Conservation (phyloP, 2,888 invertebrate genomes). For the Drosophila mimetica region DNA sequence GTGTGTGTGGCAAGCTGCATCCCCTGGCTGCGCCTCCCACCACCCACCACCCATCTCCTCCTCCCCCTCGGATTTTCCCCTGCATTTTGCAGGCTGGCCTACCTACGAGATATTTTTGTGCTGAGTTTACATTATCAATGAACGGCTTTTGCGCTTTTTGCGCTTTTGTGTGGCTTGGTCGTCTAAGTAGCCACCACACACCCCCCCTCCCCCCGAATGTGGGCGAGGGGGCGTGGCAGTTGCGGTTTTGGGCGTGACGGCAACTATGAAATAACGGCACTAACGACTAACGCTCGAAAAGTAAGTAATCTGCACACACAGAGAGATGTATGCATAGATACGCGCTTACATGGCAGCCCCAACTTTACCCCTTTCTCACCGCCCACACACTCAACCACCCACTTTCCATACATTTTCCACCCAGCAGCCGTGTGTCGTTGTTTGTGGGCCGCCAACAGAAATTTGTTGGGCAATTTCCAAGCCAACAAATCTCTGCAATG, state of each 20-base stretch:
- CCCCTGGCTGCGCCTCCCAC: not conserved
- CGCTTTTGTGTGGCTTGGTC: slow-evolving; percentile 67
- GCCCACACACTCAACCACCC: slow-evolving; percentile 1
- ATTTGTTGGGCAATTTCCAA: slow-evolving; percentile 81
- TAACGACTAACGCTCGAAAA: slow-evolving; percentile 78
- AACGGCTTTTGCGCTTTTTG: slow-evolving; percentile 78
- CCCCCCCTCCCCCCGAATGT: not conserved
- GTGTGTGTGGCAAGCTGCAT: slow-evolving; percentile 38
- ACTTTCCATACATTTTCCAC: slow-evolving; percentile 4
- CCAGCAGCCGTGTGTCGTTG: slow-evolving; percentile 48
- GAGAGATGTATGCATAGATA: slow-evolving; percentile 67
- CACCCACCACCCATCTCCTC: not conserved
- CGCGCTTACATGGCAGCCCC: slow-evolving; percentile 59
- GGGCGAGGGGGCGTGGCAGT: slow-evolving; percentile 29
- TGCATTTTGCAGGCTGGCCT: slow-evolving; percentile 4
- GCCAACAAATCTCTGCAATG: slow-evolving; percentile 80
- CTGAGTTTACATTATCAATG: slow-evolving; percentile 80
- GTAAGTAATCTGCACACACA: slow-evolving; percentile 74
- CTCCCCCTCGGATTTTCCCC: slow-evolving; percentile 1
- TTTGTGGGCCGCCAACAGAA: slow-evolving; percentile 77
- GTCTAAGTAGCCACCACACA: slow-evolving; percentile 64
- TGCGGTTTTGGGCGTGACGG: slow-evolving; percentile 69
- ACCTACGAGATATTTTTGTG: slow-evolving; percentile 73
- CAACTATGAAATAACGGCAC: slow-evolving; percentile 78
- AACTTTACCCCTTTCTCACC: not conserved